Base-by-base conservation (phyloP, 1,140 invertebrate genomes). In the Tigriopus japonicus region DNA sequence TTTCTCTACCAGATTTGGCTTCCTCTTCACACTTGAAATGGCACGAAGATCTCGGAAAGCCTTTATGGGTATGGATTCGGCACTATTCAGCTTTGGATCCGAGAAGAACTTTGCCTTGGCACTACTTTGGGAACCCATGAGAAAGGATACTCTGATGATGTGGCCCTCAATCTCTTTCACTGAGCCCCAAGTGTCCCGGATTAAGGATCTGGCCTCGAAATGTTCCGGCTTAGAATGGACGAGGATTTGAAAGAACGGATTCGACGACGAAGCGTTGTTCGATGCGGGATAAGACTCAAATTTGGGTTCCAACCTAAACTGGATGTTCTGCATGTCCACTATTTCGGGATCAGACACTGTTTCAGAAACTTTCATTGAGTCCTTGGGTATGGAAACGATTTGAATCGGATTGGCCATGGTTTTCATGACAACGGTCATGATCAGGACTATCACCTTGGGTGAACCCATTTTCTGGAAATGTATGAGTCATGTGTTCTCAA, bases 151-250 rank as follows among this genome's bases (percentile, higher is more conserved):
- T 7, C 65, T 63, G 23, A 70, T 62, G 10, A 52, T 62, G 23
- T 60, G 62, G n/a, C 62, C 54, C 64, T 68, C 15, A 6, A 65
- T 54, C 35, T 59, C 35, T 49, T 43, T 17, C 13, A 62, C 17
- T 49, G 63, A 58, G 23, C 65, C 67, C 71, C 71, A 72, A 0
- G 70, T 70, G 35, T 63, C 58, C 1, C 73, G 66, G 21, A 74
- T 71, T 40, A 68, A 65, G 51, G 69, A 64, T 1, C 73, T 65
- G 54, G 71, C 68, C 9, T 63, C 58, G 64, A 74, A 73, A 62
- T 74, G 68, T 24, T 65, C 65, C 7, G 71, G 70, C 7, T 70
- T 66, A 24, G 71, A 72, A 64, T 74, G 73, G 14, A 74, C 65
- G 40, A 69, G 67, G 19, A 68, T 65, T 15, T 69, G 41, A 43